Percentiles rank a stretch among this genome's conserved stretches.
These are phyloP conservation scores for Hypothenemus hampei DNA, from an alignment of 1,140 invertebrate genomes.

Conservation along the genomic window DNA sequence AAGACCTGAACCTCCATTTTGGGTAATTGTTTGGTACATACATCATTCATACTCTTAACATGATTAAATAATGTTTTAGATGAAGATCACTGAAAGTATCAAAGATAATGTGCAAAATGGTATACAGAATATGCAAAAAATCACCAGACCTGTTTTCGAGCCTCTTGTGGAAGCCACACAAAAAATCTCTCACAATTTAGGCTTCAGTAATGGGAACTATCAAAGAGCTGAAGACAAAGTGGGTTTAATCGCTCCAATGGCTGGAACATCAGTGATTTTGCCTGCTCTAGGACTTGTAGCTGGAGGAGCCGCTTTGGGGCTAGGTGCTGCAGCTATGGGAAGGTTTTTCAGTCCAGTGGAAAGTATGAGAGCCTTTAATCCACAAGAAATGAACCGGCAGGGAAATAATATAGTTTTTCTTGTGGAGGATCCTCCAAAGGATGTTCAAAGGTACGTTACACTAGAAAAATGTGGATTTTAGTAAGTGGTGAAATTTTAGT, in stretches of 20 bases:
- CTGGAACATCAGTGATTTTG: slow-evolving; percentile 57
- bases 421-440: slow-evolving; percentile 32
- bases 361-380: slow-evolving; percentile 47
- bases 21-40: slow-evolving; percentile 43
- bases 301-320: slow-evolving; percentile 69
- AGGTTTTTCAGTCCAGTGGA: slow-evolving; percentile 59
- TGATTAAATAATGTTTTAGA: slow-evolving; percentile 1
- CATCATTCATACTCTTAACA: background rate
- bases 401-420: slow-evolving; percentile 36
- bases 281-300: slow-evolving; percentile 65
- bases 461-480: too few species aligned
- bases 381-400: slow-evolving; percentile 51
- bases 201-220: slow-evolving; percentile 49
- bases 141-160: slow-evolving; percentile 66
- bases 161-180: slow-evolving; percentile 70
- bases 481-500: too few species aligned
- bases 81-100: slow-evolving; percentile 64
- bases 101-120: slow-evolving; percentile 65
- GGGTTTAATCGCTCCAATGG: slow-evolving; percentile 53
- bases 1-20: slow-evolving; percentile 57
- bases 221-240: slow-evolving; percentile 64
- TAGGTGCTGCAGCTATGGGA: slow-evolving; percentile 72
- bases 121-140: slow-evolving; percentile 62
- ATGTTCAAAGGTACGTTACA: slow-evolving; percentile 8
- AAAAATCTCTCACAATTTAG: slow-evolving; percentile 70